phyloP scores from a whole-genome alignment of 2,888 invertebrate species.

The Yponomeuta plumbellus region DNA sequence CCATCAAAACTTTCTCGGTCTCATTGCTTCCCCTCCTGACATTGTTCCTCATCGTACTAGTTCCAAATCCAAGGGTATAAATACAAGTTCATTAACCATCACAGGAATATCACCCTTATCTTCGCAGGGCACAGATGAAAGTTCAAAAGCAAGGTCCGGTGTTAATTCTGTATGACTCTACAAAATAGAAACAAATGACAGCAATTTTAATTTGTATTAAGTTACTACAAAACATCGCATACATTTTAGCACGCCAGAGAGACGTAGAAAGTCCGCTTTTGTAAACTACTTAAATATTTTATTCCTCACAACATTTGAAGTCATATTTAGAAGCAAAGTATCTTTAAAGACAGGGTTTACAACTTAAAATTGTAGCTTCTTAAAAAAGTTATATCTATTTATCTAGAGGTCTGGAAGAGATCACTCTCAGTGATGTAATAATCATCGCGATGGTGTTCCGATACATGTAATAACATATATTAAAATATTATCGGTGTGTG shows the following conservation, averaged over 20 bases:
- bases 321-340: no score
- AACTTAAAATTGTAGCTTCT: no score
- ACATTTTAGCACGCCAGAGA: background rate
- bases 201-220: conserved; percentile 12
- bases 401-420: no score
- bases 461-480: no score
- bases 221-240: conserved; percentile 9
- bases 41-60: background rate
- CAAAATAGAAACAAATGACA: conserved; percentile 15
- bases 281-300: no score
- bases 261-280: no score
- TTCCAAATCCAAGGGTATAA: conserved; percentile 6
- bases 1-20: conserved; percentile 6
- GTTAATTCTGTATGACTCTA: conserved; percentile 2
- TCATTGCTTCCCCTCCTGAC: background rate
- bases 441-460: no score
- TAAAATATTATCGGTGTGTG: no score
- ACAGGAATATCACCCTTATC: background rate
- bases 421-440: no score
- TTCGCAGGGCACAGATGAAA: background rate
- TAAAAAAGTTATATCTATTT: no score
- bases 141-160: background rate
- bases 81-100: background rate
- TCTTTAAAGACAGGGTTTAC: no score
- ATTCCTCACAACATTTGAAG: no score